phyloP scores from a whole-genome alignment of 2,888 invertebrate genomes.

The Pterobdella sp. region DNA sequence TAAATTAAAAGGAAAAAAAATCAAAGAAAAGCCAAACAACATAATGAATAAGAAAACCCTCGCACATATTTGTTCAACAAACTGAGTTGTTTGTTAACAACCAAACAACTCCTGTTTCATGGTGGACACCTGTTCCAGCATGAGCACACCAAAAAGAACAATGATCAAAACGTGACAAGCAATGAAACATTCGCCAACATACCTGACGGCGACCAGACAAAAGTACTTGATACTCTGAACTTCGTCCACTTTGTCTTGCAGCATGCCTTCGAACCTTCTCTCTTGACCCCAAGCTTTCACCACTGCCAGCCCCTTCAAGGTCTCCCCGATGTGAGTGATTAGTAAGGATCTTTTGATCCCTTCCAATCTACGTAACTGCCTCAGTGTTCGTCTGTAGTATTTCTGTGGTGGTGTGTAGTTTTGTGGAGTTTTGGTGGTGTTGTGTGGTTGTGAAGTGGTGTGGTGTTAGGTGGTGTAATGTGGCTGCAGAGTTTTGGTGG shows the following conservation, averaged over 20 bases:
- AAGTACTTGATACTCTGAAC: constrained; percentile 18
- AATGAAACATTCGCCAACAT: too few relatives aligned
- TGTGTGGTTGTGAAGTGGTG: not conserved
- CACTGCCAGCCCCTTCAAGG: constrained; percentile 16
- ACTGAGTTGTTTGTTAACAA: too few relatives aligned
- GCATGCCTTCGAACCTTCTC: not conserved
- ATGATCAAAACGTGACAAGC: too few relatives aligned
- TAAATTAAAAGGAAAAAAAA: too few relatives aligned
- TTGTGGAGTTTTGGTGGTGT: constrained; percentile 7
- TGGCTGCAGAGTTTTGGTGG: not conserved
- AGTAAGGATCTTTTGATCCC: constrained; percentile 17
- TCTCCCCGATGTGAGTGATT: constrained; percentile 19
- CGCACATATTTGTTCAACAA: too few relatives aligned
- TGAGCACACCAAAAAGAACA: too few relatives aligned
- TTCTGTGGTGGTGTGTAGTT: not conserved
- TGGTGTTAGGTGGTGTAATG: not conserved
- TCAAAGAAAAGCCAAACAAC: too few relatives aligned
- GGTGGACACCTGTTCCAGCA: too few relatives aligned
- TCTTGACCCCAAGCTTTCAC: constrained; percentile 11
- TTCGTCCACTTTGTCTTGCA: constrained; percentile 19
- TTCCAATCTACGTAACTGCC: constrained; percentile 20
- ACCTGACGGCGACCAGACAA: constrained; percentile 12
- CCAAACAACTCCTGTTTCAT: too few relatives aligned
- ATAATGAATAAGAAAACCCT: too few relatives aligned
- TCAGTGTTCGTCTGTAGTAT: not conserved